Percentiles rank a stretch among this genome's conserved stretches.
Conservation (phyloP, 2,797 vertebrate species). For the Gymnodraco acuticeps region DNA sequence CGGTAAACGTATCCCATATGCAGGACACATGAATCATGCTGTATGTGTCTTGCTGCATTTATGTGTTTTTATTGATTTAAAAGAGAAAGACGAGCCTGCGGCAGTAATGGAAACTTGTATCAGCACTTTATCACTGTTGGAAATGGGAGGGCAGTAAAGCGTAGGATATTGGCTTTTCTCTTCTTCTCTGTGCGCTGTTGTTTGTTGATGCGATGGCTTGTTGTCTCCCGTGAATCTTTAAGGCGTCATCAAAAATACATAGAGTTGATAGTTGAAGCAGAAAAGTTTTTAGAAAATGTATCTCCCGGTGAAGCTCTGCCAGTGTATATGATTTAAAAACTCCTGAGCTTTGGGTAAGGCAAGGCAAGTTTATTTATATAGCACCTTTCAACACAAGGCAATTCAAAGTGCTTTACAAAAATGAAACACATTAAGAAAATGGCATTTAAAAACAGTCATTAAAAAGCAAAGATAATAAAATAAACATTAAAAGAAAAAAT, state of each 20-base stretch:
- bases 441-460: no score
- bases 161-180: conserved; percentile 52
- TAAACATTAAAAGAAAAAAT: no score
- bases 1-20: conserved; percentile 46
- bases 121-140: conserved; percentile 47
- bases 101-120: conserved; percentile 61
- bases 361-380: no score
- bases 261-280: conserved; percentile 15
- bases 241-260: conserved; percentile 54
- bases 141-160: conserved; percentile 43
- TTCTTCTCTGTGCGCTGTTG: conserved; percentile 17
- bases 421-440: no score
- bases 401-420: no score
- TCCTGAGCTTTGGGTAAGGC: background rate
- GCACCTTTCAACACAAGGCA: no score
- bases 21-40: conserved; percentile 40
- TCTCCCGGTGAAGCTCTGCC: conserved; percentile 20
- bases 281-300: conserved; percentile 13
- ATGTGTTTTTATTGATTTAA: conserved; percentile 61
- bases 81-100: conserved; percentile 46
- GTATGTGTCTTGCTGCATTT: conserved; percentile 30
- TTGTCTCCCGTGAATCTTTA: conserved; percentile 50
- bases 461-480: no score
- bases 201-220: conserved; percentile 38
- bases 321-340: background rate